Evolutionary conservation across 2,888 invertebrate genomes (phyloP).

Genomic region (Monoplex corrugatus): DNA sequence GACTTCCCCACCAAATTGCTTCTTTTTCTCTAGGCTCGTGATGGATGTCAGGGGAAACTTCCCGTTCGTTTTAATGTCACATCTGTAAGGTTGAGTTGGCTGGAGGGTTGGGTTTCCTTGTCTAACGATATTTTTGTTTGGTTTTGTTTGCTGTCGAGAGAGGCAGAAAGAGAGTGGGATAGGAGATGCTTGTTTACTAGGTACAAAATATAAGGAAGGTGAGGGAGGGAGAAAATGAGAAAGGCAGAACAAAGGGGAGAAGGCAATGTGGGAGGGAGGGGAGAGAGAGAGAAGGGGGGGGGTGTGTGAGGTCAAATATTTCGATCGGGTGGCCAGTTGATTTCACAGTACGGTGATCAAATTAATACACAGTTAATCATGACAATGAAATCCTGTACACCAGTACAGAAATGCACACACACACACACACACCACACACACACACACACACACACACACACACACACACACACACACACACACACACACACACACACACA

Average conservation of each 20-base stretch:
- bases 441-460: background rate
- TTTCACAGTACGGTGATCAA: no score
- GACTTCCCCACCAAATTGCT: background rate
- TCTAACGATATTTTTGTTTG: background rate
- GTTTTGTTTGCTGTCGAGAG: background rate
- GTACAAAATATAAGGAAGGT: background rate
- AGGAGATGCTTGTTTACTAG: background rate
- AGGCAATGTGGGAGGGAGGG: background rate
- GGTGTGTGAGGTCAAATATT: background rate
- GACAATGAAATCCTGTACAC: no score
- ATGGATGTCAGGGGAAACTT: background rate
- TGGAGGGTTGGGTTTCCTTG: background rate
- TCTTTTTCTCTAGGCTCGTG: background rate
- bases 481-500: background rate
- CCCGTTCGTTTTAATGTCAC: background rate
- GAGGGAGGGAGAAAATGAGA: background rate
- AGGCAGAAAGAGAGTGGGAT: background rate
- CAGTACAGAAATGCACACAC: background rate
- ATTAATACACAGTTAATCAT: no score
- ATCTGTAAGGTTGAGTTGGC: background rate
- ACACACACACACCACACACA: background rate
- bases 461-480: slow-evolving; percentile 1
- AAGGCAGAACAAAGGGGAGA: background rate
- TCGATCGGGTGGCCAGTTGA: no score
- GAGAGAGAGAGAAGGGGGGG: background rate